Conservation (phyloP, 2,888 invertebrate species). For the Autographa gamma region DNA sequence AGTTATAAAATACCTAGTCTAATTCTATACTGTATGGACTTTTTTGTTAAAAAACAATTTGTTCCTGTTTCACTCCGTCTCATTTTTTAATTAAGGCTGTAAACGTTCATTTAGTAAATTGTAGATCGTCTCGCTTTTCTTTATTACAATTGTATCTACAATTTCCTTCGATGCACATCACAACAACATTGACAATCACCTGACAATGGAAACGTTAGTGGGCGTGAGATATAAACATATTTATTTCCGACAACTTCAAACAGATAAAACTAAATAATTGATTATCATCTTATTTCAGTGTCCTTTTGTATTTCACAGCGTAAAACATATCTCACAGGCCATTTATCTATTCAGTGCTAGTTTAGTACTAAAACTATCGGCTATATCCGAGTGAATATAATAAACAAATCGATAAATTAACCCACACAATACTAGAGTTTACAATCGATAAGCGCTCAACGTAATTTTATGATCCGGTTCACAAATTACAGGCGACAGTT, state of each 20-base stretch:
- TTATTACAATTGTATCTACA: background rate
- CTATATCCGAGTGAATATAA: constrained; percentile 36
- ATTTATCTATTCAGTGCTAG: constrained; percentile 45
- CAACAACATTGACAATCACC: background rate
- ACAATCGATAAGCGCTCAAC: constrained; percentile 57
- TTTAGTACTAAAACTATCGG: constrained; percentile 48
- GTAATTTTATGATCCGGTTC: constrained; percentile 67
- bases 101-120: no score
- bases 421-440: constrained; percentile 43
- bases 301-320: constrained; percentile 38
- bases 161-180: background rate
- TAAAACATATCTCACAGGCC: constrained; percentile 30
- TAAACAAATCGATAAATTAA: constrained; percentile 58
- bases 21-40: no score
- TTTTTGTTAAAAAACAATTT: no score
- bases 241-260: constrained; percentile 1
- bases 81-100: no score
- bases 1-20: no score
- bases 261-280: constrained; percentile 43
- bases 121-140: no score
- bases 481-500: constrained; percentile 60
- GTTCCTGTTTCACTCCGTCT: no score
- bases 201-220: background rate
- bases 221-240: background rate
- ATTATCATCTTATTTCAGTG: constrained; percentile 43